Evolutionary conservation across 2,888 invertebrate genomes (phyloP).

Genomic region (Ganaspis brasiliensis): DNA sequence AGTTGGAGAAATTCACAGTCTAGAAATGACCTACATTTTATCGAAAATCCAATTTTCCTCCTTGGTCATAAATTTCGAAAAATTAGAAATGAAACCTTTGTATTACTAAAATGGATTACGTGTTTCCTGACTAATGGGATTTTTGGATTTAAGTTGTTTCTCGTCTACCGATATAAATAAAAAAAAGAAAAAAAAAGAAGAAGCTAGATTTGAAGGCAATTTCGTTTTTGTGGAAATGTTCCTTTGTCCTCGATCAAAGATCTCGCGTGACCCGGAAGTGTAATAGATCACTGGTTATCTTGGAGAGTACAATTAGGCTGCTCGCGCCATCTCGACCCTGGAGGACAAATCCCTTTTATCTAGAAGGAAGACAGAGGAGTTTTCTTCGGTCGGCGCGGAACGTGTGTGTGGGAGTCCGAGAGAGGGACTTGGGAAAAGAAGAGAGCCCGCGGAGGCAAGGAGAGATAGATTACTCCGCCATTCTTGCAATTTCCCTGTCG

Average conservation of each 20-base stretch:
- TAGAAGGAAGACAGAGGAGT: constrained; percentile 61
- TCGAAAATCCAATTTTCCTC: background rate
- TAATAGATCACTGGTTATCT: constrained; percentile 73
- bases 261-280: constrained; percentile 38
- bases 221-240: constrained; percentile 39
- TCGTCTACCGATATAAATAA: too few relatives aligned
- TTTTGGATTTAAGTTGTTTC: background rate
- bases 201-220: constrained; percentile 4
- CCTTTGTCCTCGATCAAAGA: constrained; percentile 42
- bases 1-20: background rate
- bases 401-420: constrained; percentile 68
- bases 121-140: background rate
- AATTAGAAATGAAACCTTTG: background rate
- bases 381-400: constrained; percentile 58
- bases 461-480: constrained; percentile 94
- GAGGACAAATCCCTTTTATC: constrained; percentile 78
- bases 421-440: constrained; percentile 71
- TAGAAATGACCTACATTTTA: background rate
- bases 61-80: too few relatives aligned
- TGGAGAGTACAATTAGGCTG: constrained; percentile 78
- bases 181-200: background rate
- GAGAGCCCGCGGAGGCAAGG: constrained; percentile 78
- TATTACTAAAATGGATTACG: constrained; percentile 12
- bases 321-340: constrained; percentile 65
- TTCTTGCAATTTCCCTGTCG: constrained; percentile 97